Evolutionary conservation across 2,888 invertebrate species (phyloP), one percentile per base, ranked within the genome.

Genomic region (Clistopyga incitator): DNA sequence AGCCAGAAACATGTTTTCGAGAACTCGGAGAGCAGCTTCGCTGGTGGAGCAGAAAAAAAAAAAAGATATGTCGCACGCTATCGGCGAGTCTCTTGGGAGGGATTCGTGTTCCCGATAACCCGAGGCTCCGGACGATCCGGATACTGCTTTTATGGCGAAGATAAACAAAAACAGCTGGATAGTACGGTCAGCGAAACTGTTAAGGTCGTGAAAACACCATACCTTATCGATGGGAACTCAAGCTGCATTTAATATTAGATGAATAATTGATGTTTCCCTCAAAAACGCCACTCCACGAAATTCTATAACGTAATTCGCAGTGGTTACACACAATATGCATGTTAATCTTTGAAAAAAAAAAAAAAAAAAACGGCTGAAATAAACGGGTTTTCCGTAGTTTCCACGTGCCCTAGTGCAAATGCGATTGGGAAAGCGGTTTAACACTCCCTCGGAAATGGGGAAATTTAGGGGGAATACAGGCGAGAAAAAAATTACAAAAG

Each of bases 41-140:
- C 10, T 38, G 38, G 18, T 25, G 47, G 47, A 0, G 15, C 20
- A 50, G 61, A 61, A 71, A 72, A 47, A 76, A 72, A 47, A 76
- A 76, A 76, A 72, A 20, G 2, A 54, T 72, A 65, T 61, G 59
- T 71, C 70, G 42, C 75, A 70, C 75, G 64, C 56, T 79, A 75
- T 79, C 75, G 47, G 76, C 70, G 68, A 50, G 50, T 59, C 74
- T 34, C 70, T 42, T 23, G 65, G 76, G 59, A 64, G 29, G 52
- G 34, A 68, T 34, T 38, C 56, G 50, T 61, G 65, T 67, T 45
- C 71, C 70, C 20, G 65, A 56, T 59, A 68, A 59, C 29, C 23
- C 23, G 52, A 61, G 45, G 10, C 34, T 64, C 15, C 34, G 20
- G 38, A 23, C 56, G 42, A 64, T 78, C 67, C 13, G 54, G 54